A percentile compares a stretch with the other conserved stretches of the same genome.
These are phyloP conservation scores for Athene cunicularia DNA, from an alignment of 2,113 vertebrate genomes.

Conservation along the genomic window DNA sequence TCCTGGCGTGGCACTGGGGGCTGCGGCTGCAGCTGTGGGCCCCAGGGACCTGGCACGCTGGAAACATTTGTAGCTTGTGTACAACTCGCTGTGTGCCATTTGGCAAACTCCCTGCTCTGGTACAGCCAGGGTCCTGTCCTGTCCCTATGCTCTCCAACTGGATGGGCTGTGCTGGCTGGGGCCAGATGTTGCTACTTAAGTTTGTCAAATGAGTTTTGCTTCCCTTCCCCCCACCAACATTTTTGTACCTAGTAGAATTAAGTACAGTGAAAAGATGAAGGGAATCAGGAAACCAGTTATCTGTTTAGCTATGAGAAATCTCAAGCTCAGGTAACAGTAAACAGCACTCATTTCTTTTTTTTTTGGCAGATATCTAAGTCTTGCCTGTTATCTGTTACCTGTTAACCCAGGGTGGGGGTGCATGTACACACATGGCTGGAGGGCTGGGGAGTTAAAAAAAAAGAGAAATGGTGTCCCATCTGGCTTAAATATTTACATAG, in stretches of 20 bases:
- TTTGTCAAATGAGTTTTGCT: neutral
- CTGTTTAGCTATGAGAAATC: neutral
- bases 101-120: neutral
- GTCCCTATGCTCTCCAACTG: neutral
- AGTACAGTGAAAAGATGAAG: neutral
- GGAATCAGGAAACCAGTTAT: neutral
- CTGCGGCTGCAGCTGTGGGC: conserved; percentile 12
- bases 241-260: neutral
- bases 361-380: neutral
- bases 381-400: neutral
- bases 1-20: neutral
- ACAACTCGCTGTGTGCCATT: neutral
- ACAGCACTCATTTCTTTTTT: neutral
- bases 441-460: neutral
- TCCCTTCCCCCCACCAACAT: neutral
- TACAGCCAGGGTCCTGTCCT: neutral
- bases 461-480: neutral
- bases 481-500: conserved; percentile 44
- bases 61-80: neutral
- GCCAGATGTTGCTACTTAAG: neutral
- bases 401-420: neutral
- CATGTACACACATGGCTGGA: neutral
- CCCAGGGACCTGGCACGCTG: neutral
- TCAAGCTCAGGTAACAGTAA: neutral
- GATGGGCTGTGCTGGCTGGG: neutral